phyloP scores from a whole-genome alignment of 23 tunicate genomes.

The Trididemnum nubilum region DNA sequence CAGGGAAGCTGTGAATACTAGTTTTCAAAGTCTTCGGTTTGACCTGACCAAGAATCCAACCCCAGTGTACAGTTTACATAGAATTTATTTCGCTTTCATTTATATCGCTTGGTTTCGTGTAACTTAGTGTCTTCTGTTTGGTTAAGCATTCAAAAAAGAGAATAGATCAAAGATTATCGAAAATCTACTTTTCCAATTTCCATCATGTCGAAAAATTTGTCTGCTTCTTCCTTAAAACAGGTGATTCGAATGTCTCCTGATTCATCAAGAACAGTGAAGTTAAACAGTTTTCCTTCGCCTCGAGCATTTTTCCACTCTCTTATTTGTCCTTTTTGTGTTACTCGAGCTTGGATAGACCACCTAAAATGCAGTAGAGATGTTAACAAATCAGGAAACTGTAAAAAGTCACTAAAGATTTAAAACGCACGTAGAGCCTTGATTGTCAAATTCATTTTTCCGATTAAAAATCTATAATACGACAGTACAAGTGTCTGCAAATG shows the following conservation, averaged over 20 bases:
- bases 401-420: too few species aligned
- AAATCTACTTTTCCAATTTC: conserved; percentile 91
- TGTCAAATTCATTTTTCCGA: too few species aligned
- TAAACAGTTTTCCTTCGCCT: conserved; percentile 93
- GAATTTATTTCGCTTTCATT: background rate
- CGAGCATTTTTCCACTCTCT: conserved; percentile 89
- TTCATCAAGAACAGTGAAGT: conserved; percentile 88
- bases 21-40: too few species aligned
- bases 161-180: too few species aligned
- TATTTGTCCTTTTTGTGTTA: conserved; percentile 75
- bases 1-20: too few species aligned
- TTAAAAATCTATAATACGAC: too few species aligned
- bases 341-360: conserved; percentile 86
- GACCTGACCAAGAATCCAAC: too few species aligned
- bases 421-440: too few species aligned
- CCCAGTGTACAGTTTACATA: too few species aligned
- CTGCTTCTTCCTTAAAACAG: conserved; percentile 95
- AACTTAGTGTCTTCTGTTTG: background rate
- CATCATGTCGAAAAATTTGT: conserved; percentile 65
- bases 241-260: conserved; percentile 81
- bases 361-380: conserved; percentile 2
- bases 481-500: too few species aligned
- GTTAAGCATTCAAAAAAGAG: too few species aligned
- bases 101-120: background rate
- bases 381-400: too few species aligned